Base-by-base conservation (phyloP, 2,888 invertebrate genomes). In the Leptopilina syphax region DNA sequence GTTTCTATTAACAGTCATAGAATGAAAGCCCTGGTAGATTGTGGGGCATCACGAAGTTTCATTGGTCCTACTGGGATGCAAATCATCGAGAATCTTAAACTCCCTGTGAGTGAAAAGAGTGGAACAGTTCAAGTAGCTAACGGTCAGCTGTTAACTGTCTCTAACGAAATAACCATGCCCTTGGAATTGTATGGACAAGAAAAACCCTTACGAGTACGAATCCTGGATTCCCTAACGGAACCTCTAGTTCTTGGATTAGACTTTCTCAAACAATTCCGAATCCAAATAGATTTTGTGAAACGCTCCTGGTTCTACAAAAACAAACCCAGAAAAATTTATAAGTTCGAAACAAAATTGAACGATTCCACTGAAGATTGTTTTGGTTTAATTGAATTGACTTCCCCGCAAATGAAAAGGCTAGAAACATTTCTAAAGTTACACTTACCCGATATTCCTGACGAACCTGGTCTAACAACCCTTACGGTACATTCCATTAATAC, bases 401-500 rank as follows among this genome's bases (percentile, higher is more conserved):
- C 9, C 3, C 5, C 7, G 2, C n/a, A 60, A 18, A n/a, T 13
- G 12, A 60, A 13, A 6, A 60, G 12, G n/a, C 6, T 60, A 18
- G 60, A 60, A 18, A 8, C n/a, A 7, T 18, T 60, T 18, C 8
- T 60, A 60, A 60, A 60, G 18, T 7, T 12, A n/a, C 13, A 60
- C n/a, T 8, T 60, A 13, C 18, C 60, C 13, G 18, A 60, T 3
- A 60, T 60, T 2, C 60, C 60, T 4, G 60, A 60, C 12, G n/a
- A 60, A 60, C n/a, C 60, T n/a, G 60, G 60, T 3, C n/a, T 13
- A 60, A 60, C 60, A 0, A 60, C 13, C 1, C 60, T 60, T 1
- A 60, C 60, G 5, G 6, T 12, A 6, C 13, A 13, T n/a, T 12
- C 7, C 5, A 80, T 78, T n/a, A 50, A 78, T 18, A 66, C 78